Conservation (phyloP, 2,113 vertebrate species). For the Balaeniceps rex region DNA sequence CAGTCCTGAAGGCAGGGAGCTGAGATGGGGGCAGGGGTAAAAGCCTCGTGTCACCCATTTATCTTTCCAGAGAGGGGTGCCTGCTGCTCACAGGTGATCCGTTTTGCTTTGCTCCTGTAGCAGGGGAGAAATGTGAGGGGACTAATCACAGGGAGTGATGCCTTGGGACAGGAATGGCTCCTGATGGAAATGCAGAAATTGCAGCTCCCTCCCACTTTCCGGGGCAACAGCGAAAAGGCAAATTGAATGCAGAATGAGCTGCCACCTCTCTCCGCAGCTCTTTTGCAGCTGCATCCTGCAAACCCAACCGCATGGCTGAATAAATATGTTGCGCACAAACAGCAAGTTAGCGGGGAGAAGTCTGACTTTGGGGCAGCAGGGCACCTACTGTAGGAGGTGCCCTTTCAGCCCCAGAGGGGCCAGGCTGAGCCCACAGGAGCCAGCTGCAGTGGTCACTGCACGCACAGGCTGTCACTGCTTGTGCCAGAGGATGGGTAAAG, state of each 20-base stretch:
- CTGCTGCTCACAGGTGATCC: not conserved
- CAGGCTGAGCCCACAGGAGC: fast-evolving
- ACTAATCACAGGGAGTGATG: not conserved
- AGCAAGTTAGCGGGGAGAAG: not conserved
- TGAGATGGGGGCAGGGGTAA: conserved; percentile 4
- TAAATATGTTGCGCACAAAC: not conserved
- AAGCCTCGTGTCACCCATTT: not conserved
- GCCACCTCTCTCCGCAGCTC: not conserved
- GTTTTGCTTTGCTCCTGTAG: not conserved
- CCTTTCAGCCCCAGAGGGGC: not conserved
- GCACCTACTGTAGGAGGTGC: not conserved
- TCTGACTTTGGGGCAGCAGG: not conserved
- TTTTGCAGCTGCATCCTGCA: not conserved
- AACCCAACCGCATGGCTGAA: fast-evolving
- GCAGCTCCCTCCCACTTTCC: not conserved
- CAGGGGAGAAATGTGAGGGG: not conserved
- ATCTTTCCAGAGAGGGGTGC: not conserved
- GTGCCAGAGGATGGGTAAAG: not conserved
- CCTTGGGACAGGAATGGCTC: not conserved
- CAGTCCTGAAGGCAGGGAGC: conserved; percentile 53
- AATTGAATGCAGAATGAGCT: not conserved
- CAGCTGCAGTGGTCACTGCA: fast-evolving
- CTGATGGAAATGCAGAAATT: not conserved
- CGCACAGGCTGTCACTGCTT: not conserved
- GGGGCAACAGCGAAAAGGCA: fast-evolving